Percentiles rank a stretch among this genome's conserved stretches.
phyloP scores from a whole-genome alignment of 1,140 invertebrate genomes.

The Hylyphantes graminicola region DNA sequence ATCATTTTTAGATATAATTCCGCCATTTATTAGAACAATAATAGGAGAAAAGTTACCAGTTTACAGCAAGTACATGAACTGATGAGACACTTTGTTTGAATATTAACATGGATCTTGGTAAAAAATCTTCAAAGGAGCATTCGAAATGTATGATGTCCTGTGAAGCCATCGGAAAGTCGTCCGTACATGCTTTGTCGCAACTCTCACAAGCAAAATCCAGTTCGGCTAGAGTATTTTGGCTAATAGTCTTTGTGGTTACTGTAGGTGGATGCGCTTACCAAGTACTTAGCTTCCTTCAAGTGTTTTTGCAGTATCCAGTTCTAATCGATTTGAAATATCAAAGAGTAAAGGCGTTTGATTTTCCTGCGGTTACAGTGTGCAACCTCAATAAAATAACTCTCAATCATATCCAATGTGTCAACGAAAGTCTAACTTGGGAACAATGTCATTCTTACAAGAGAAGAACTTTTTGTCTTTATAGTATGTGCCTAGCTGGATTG shows the following conservation, averaged over 20 bases:
- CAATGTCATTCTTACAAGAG: not conserved
- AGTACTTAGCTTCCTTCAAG: not conserved
- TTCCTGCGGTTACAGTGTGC: conserved; percentile 21
- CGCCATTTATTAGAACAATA: too few relatives aligned
- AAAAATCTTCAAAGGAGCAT: too few relatives aligned
- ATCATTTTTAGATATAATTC: too few relatives aligned
- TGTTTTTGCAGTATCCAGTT: conserved; percentile 8
- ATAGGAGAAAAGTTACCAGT: too few relatives aligned
- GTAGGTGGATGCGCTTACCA: not conserved
- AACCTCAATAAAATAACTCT: conserved; percentile 9
- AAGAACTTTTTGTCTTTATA: too few relatives aligned
- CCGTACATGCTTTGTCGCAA: not conserved
- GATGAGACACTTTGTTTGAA: too few relatives aligned
- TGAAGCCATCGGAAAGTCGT: too few relatives aligned
- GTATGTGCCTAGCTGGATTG: too few relatives aligned
- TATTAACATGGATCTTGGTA: too few relatives aligned
- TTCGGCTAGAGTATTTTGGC: not conserved
- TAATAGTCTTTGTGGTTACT: not conserved
- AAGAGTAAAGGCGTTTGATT: not conserved
- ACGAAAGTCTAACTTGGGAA: not conserved
- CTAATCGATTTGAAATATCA: not conserved
- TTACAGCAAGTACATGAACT: too few relatives aligned
- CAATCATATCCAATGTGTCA: not conserved
- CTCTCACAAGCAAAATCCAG: not conserved
- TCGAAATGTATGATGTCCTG: too few relatives aligned